Evolutionary conservation across 2,113 vertebrate species (phyloP).

Genomic region (Melospiza melodia): DNA sequence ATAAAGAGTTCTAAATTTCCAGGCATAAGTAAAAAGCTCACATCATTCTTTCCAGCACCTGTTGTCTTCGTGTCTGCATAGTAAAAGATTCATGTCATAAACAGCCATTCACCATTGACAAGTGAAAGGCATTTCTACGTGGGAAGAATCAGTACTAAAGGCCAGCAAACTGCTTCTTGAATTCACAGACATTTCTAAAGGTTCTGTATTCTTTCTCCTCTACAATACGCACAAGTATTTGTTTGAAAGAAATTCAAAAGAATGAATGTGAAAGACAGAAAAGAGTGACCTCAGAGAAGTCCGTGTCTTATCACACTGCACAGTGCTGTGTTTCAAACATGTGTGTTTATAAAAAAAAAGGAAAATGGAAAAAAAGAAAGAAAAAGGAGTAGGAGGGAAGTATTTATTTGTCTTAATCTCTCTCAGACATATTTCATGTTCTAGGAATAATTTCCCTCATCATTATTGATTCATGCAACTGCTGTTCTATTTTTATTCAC

Average conservation of each 20-base stretch:
- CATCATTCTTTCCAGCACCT: conserved; percentile 50
- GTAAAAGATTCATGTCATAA: conserved; percentile 45
- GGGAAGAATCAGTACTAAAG: conserved; percentile 37
- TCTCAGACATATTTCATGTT: conserved; percentile 13
- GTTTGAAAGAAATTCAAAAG: conserved; percentile 45
- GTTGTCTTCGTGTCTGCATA: conserved; percentile 27
- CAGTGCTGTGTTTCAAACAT: conserved; percentile 41
- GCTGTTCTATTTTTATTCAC: background rate
- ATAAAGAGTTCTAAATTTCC: conserved; percentile 26
- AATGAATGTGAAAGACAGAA: conserved; percentile 3
- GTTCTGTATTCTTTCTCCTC: conserved; percentile 42
- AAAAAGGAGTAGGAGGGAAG: background rate
- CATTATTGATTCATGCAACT: background rate
- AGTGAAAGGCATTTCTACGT: conserved; percentile 33
- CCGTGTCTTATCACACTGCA: conserved; percentile 10
- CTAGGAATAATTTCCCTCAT: background rate
- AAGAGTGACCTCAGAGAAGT: conserved; percentile 25
- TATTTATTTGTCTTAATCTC: conserved; percentile 68
- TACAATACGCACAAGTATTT: conserved; percentile 30
- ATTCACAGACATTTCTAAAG: conserved; percentile 50
- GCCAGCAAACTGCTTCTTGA: conserved; percentile 51
- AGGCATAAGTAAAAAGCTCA: conserved; percentile 29
- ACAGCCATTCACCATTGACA: conserved; percentile 28
- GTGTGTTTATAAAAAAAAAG: conserved; percentile 13
- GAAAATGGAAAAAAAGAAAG: background rate